phyloP scores from a whole-genome alignment of 2,797 vertebrate species.

The Apogon hyalosoma region DNA sequence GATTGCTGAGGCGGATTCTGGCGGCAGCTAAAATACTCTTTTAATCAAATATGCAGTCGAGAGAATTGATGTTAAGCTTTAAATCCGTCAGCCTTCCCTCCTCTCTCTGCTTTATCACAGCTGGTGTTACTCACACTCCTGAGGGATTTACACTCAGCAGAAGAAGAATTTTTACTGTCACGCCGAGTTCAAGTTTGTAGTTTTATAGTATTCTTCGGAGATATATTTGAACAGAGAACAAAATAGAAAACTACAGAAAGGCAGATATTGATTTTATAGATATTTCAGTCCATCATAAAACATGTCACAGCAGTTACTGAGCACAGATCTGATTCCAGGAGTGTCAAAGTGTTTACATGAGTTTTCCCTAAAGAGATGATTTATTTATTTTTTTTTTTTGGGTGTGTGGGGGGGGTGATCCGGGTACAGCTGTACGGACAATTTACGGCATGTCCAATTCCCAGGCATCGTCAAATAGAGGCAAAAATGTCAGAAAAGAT shows the following conservation, averaged over 20 bases:
- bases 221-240: neutral
- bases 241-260: constrained; percentile 22
- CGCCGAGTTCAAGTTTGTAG: constrained; percentile 21
- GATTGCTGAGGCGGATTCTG: neutral
- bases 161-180: constrained; percentile 28
- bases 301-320: constrained; percentile 5
- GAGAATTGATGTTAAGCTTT: constrained; percentile 33
- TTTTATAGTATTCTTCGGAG: constrained; percentile 34
- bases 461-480: no score
- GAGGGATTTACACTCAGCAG: constrained; percentile 38
- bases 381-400: no score
- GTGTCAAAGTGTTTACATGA: constrained; percentile 4
- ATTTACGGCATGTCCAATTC: no score
- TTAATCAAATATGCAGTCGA: constrained; percentile 34
- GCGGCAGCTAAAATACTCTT: constrained; percentile 3
- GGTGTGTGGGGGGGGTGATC: neutral
- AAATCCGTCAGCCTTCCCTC: constrained; percentile 33
- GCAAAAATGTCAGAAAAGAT: no score
- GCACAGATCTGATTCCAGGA: constrained; percentile 10
- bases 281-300: constrained; percentile 41
- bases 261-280: constrained; percentile 26
- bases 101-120: constrained; percentile 27
- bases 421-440: no score
- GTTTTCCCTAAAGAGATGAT: neutral
- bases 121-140: constrained; percentile 29